Conservation (phyloP, 92 coral and sea anemone species). For the Diadumene lineata region DNA sequence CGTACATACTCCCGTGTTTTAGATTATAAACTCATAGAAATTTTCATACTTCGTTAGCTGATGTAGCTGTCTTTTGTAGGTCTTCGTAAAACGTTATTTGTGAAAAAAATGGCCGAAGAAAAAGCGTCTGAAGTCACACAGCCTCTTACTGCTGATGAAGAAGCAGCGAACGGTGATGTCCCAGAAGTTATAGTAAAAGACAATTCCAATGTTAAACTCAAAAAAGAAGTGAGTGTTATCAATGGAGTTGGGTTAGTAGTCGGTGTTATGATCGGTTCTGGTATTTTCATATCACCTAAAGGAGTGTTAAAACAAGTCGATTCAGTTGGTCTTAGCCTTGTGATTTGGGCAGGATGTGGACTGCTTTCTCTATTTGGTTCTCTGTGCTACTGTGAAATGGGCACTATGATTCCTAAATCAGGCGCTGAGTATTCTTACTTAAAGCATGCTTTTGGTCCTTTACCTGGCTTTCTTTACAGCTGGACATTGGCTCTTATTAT, state of each 20-base stretch:
- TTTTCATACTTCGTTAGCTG: background rate
- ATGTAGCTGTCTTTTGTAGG: background rate
- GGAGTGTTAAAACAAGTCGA: constrained; percentile 79
- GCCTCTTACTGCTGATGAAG: constrained; percentile 73
- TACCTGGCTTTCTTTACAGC: constrained; percentile 94
- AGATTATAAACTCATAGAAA: background rate
- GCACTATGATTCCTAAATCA: constrained; percentile 97
- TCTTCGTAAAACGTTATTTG: constrained; percentile 2
- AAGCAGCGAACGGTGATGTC: constrained; percentile 63
- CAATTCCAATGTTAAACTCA: constrained; percentile 47
- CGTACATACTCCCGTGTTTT: too few relatives aligned
- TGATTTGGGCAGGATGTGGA: constrained; percentile 97
- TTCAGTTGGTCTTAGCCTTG: constrained; percentile 82
- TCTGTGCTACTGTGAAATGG: constrained; percentile 94
- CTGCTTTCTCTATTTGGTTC: constrained; percentile 88
- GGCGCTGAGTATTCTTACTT: constrained; percentile 96
- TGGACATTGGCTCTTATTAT: constrained; percentile 96
- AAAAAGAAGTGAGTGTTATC: constrained; percentile 80
- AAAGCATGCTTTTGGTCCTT: constrained; percentile 87
- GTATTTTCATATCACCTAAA: constrained; percentile 95
- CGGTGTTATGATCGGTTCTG: constrained; percentile 97
- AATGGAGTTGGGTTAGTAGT: constrained; percentile 92
- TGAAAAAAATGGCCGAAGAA: constrained; percentile 21
- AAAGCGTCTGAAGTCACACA: constrained; percentile 43
- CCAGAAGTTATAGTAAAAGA: constrained; percentile 47